Percentiles rank a stretch among this genome's conserved stretches.
phyloP scores from a whole-genome alignment of 2,888 invertebrate genomes.

The Eucriotettix oculatus region DNA sequence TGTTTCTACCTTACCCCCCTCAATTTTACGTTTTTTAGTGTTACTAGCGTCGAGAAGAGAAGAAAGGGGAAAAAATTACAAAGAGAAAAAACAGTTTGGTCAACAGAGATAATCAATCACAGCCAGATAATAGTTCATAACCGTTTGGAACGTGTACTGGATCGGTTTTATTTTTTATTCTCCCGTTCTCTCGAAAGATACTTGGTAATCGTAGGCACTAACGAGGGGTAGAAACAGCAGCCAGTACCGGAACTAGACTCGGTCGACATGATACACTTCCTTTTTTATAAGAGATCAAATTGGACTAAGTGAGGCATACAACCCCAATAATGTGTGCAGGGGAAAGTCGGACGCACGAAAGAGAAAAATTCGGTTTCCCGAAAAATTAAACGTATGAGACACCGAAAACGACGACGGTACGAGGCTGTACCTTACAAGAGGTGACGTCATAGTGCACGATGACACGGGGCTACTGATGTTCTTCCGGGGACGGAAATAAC shows the following conservation, averaged over 20 bases:
- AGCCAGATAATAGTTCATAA: slow-evolving; percentile 28
- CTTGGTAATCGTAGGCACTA: slow-evolving; percentile 10
- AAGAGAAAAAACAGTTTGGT: slow-evolving; percentile 21
- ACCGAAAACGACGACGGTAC: no score
- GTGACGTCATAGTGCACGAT: no score
- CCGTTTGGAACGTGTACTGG: no score
- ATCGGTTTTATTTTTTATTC: slow-evolving; percentile 2
- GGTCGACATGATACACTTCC: slow-evolving; percentile 3
- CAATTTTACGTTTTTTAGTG: background rate
- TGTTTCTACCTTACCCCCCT: background rate
- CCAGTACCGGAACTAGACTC: slow-evolving; percentile 5
- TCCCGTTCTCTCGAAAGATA: slow-evolving; percentile 9
- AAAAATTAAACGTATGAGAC: no score
- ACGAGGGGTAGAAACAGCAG: slow-evolving; percentile 3
- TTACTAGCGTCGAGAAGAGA: no score
- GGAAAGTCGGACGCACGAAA: no score
- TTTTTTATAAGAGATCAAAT: slow-evolving; percentile 5
- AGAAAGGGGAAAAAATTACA: background rate
- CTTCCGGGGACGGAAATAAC: no score
- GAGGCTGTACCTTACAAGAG: no score
- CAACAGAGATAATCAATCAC: slow-evolving; percentile 31
- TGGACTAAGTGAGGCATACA: slow-evolving; percentile 1
- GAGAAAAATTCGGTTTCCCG: no score
- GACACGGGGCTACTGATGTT: no score
- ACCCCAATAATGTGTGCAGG: background rate